Conservation (phyloP, 2,797 vertebrate species). For the Gallinago solitaria region DNA sequence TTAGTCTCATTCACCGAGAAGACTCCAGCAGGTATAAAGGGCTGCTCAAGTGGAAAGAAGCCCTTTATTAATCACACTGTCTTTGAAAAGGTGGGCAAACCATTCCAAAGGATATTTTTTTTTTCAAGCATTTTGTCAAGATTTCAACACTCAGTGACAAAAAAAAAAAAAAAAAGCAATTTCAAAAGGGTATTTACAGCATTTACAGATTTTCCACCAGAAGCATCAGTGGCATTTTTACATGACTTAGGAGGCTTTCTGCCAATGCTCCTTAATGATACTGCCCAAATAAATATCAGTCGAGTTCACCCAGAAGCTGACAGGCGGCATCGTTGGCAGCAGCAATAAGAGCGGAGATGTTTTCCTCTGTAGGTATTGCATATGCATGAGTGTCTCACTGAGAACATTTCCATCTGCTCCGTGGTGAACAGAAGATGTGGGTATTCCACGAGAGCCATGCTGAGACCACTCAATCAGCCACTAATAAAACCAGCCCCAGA, state of each 20-base stretch:
- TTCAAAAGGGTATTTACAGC: neutral
- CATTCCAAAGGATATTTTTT: neutral
- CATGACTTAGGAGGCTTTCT: neutral
- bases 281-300: neutral
- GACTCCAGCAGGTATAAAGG: neutral
- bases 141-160: neutral
- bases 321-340: neutral
- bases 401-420: slow-evolving; percentile 49
- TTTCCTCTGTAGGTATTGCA: slow-evolving; percentile 28
- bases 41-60: neutral
- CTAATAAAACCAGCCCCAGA: neutral
- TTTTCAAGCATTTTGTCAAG: neutral
- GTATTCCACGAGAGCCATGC: slow-evolving; percentile 26
- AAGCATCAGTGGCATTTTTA: neutral
- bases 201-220: neutral
- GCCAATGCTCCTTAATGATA: neutral
- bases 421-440: neutral
- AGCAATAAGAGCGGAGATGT: neutral
- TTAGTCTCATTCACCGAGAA: neutral
- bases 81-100: slow-evolving; percentile 5
- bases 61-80: neutral
- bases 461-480: slow-evolving; percentile 48
- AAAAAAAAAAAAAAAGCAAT: neutral
- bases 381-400: slow-evolving; percentile 46
- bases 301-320: neutral